Evolutionary conservation across 2,113 vertebrate genomes (phyloP), one percentile per base, ranked within the genome.

Genomic region (Scomber japonicus): DNA sequence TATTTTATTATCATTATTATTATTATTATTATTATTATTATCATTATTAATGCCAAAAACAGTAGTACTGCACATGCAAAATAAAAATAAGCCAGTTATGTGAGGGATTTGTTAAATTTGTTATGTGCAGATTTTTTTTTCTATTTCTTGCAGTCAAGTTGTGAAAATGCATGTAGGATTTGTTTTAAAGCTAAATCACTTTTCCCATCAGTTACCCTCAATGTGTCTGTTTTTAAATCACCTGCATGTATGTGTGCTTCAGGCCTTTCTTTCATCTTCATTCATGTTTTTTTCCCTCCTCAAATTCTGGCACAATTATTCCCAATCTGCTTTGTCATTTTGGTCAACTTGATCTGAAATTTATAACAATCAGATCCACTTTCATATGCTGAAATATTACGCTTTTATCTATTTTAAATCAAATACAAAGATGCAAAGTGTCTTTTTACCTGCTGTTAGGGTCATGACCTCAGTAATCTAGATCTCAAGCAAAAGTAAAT

Each of bases 401-500:
- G 31, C 5, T 35, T 5, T 7, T 35, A 35, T 40, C 35, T 40
- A 9, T 40, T 40, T 40, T 8, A 40, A 40, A 40, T 65, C 3
- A 11, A 0, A 56, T 45, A 14, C 63, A 6, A 31, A 27, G 40
- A 11, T 73, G 64, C n/a, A 24, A 27, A 66, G 31, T 60, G 61
- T 64, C 10, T 24, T 19, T 44, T 21, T 14, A 69, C 49, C 75
- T 44, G 19, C 48, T 59, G 78, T 63, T 35, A 13, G 71, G 85
- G 83, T 84, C 84, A 53, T 35, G 77, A 81, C 83, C 86, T 83
- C 80, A 44, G 30, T 59, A 82, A 90, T 81, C 71, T 90, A 68
- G 82, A 89, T 78, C 78, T 90, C 57, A 65, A 62, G 35, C 51
- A 15, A 80, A 82, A 69, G 51, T 40, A 73, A 89, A 82, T 87